phyloP scores from a whole-genome alignment of 2,797 vertebrate genomes.

The Tenualosa thibaudeaui region DNA sequence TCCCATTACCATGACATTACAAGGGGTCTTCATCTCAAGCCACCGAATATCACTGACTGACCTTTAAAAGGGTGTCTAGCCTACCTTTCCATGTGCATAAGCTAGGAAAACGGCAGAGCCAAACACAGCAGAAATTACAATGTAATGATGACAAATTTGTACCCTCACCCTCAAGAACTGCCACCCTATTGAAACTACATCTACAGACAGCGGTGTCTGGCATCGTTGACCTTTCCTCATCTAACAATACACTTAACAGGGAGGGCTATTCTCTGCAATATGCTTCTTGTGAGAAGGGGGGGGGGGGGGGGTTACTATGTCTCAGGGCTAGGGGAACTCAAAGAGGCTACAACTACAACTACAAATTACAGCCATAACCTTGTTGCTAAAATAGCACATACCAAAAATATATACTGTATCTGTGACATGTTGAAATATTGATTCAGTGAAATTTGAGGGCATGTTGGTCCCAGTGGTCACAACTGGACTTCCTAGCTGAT shows the following conservation, averaged over 20 bases:
- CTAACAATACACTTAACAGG: background rate
- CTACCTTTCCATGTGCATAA: background rate
- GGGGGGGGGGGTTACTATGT: background rate
- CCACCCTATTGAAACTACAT: constrained; percentile 4
- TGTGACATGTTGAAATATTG: background rate
- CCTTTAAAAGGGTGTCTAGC: background rate
- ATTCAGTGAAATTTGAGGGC: background rate
- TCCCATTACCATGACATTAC: background rate
- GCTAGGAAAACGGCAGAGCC: background rate
- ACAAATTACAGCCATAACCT: background rate
- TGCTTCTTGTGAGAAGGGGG: background rate
- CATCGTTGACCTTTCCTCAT: constrained; percentile 2
- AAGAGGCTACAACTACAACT: background rate
- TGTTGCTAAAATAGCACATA: background rate
- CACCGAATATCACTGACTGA: background rate
- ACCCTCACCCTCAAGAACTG: background rate
- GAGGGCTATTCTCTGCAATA: background rate
- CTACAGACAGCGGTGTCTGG: background rate
- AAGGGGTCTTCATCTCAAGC: background rate
- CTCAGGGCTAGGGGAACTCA: background rate
- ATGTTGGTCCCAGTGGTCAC: background rate
- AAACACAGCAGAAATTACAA: background rate
- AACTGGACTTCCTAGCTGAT: background rate
- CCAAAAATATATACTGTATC: background rate
- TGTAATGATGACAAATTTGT: constrained; percentile 12